These are phyloP conservation scores for Gymnosoma rotundatum DNA, from an alignment of 2,888 invertebrate genomes.

Conservation along the genomic window DNA sequence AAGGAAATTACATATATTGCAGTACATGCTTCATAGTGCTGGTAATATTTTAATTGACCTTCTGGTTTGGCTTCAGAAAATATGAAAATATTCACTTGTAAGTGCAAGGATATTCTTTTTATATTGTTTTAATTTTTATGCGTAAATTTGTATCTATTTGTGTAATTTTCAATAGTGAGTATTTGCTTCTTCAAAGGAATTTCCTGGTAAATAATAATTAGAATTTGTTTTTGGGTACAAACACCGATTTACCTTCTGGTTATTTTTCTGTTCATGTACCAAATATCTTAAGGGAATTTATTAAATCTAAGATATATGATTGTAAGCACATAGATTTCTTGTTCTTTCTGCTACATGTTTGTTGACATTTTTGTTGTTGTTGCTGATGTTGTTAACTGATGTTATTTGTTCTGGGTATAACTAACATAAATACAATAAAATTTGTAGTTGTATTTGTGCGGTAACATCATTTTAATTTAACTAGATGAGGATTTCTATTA, in stretches of 20 bases:
- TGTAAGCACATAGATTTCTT: slow-evolving; percentile 18
- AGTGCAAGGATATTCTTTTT: too few species aligned
- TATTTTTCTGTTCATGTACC: slow-evolving; percentile 25
- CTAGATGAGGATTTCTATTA: slow-evolving; percentile 27
- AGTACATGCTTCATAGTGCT: too few species aligned
- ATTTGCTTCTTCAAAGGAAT: slow-evolving; percentile 9
- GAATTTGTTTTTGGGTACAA: slow-evolving; percentile 47
- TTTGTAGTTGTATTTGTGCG: background rate
- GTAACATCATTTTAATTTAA: background rate
- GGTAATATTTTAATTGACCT: too few species aligned
- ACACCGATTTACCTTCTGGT: slow-evolving; percentile 27
- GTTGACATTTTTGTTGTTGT: background rate
- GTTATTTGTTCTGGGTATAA: slow-evolving; percentile 26
- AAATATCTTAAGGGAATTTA: slow-evolving; percentile 50
- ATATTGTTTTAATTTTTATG: background rate
- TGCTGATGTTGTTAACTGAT: background rate
- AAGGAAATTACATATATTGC: too few species aligned
- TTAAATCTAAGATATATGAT: slow-evolving; percentile 33
- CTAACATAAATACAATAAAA: slow-evolving; percentile 19
- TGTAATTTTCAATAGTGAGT: background rate
- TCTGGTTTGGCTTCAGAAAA: too few species aligned
- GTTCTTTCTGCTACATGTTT: background rate
- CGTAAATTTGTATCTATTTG: background rate
- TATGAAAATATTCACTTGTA: too few species aligned
- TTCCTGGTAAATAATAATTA: slow-evolving; percentile 62